phyloP scores from a whole-genome alignment of 2,888 invertebrate species.

The Sycophila texana region DNA sequence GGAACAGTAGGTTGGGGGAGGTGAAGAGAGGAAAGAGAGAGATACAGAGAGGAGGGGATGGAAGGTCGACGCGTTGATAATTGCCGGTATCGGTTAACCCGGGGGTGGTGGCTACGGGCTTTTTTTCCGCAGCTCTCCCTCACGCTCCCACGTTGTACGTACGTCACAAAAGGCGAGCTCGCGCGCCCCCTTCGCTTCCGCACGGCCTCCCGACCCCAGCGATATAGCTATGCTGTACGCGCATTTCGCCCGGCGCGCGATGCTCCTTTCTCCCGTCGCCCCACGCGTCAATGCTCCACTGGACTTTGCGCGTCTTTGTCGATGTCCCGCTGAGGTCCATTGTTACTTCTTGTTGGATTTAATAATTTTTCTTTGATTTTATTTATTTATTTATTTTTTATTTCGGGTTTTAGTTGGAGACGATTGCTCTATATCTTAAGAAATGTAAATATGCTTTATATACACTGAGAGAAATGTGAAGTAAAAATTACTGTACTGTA shows the following conservation, averaged over 20 bases:
- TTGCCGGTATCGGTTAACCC: slow-evolving; percentile 76
- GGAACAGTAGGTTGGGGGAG: not conserved
- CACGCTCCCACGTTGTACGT: slow-evolving; percentile 66
- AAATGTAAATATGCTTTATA: too few relatives aligned
- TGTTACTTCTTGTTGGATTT: too few relatives aligned
- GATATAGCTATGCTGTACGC: not conserved
- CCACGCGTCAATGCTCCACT: too few relatives aligned
- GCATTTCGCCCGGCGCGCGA: not conserved
- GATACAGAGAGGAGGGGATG: not conserved
- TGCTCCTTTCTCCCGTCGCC: not conserved
- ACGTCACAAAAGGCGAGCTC: slow-evolving; percentile 58
- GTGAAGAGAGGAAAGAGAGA: too few relatives aligned
- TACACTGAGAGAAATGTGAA: too few relatives aligned
- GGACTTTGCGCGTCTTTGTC: too few relatives aligned
- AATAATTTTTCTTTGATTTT: too few relatives aligned
- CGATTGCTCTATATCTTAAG: too few relatives aligned
- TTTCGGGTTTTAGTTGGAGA: too few relatives aligned
- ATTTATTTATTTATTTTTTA: too few relatives aligned
- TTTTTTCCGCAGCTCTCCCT: slow-evolving; percentile 58
- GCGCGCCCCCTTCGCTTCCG: slow-evolving; percentile 74
- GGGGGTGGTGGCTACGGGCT: slow-evolving; percentile 60
- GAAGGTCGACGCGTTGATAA: slow-evolving; percentile 74
- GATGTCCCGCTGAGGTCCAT: too few relatives aligned
- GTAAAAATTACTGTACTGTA: too few relatives aligned
- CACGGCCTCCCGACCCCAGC: slow-evolving; percentile 37